phyloP scores from a whole-genome alignment of 2,888 invertebrate genomes.

The Thymelicus acteon region DNA sequence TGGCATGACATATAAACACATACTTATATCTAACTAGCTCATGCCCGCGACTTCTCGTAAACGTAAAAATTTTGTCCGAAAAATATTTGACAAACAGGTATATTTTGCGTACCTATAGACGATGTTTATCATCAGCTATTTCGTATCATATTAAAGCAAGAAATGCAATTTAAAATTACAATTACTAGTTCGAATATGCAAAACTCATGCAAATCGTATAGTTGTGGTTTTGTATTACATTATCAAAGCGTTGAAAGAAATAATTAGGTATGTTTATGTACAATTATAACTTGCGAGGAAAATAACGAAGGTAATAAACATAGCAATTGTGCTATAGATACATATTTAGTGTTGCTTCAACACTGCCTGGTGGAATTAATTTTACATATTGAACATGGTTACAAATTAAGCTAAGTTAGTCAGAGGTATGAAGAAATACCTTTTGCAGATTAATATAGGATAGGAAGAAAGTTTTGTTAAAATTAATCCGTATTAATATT shows the following conservation, averaged over 20 bases:
- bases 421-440: no score
- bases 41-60: not conserved
- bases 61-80: no score
- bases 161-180: not conserved
- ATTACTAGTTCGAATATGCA: not conserved
- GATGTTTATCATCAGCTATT: no score
- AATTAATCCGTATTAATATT: no score
- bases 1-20: not conserved
- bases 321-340: constrained; percentile 4
- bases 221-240: constrained; percentile 2
- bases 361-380: not conserved
- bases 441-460: no score
- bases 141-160: not conserved
- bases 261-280: constrained; percentile 1
- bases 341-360: constrained; percentile 8
- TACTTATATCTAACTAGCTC: not conserved
- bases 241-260: constrained; percentile 12
- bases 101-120: no score
- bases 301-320: constrained; percentile 10
- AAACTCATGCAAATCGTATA: not conserved
- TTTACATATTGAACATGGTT: no score
- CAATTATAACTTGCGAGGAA: constrained; percentile 18
- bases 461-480: no score
- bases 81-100: no score
- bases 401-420: no score